Conservation (phyloP, 2,888 invertebrate genomes). For the Chorisops tibialis region DNA sequence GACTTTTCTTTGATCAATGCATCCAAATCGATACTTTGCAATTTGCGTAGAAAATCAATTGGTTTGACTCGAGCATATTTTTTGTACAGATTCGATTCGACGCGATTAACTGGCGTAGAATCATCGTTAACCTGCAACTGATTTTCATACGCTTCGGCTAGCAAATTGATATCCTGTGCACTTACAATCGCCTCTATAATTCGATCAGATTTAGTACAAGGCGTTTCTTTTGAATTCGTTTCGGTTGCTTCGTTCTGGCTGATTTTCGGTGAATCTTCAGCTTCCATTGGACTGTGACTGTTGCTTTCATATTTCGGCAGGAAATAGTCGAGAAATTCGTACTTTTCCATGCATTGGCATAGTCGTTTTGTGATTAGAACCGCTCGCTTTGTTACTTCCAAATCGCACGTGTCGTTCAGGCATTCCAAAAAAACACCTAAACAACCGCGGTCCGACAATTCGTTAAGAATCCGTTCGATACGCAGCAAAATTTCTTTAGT, state of each 20-base stretch:
- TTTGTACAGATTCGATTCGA: conserved; percentile 47
- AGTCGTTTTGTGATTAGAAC: conserved; percentile 54
- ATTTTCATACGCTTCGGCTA: conserved; percentile 61
- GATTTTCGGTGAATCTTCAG: conserved; percentile 23
- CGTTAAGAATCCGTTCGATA: conserved; percentile 63
- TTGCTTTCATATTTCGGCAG: conserved; percentile 19
- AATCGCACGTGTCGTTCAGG: conserved; percentile 66
- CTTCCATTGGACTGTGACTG: neutral
- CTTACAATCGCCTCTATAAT: conserved; percentile 66
- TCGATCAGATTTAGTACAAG: conserved; percentile 45
- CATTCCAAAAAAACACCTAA: conserved; percentile 66
- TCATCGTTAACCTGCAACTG: conserved; percentile 47
- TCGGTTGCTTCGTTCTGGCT: conserved; percentile 18
- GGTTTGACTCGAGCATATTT: conserved; percentile 53
- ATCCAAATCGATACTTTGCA: conserved; percentile 61
- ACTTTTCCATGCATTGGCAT: conserved; percentile 56
- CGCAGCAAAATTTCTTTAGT: conserved; percentile 58
- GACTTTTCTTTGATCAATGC: conserved; percentile 59
- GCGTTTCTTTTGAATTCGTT: neutral
- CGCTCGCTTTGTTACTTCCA: conserved; percentile 65
- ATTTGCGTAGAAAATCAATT: conserved; percentile 59
- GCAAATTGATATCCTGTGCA: conserved; percentile 60
- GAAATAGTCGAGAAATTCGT: conserved; percentile 48
- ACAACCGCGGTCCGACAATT: conserved; percentile 66
- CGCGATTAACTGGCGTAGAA: conserved; percentile 34